phyloP scores from a whole-genome alignment of 2,797 vertebrate genomes.

The Coccyzus lansbergi region DNA sequence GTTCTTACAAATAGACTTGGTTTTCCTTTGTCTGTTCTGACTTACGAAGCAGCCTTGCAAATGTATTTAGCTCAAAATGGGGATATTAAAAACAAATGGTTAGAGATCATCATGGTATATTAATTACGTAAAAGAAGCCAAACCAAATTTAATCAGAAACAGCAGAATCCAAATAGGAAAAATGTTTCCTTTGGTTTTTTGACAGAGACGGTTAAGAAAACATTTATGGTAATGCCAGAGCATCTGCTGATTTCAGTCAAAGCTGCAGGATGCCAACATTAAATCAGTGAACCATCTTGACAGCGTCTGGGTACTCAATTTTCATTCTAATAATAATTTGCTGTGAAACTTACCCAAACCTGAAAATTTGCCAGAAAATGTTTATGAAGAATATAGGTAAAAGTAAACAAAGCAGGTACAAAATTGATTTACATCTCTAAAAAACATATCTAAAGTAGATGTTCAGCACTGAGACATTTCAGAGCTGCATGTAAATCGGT shows the following conservation, averaged over 20 bases:
- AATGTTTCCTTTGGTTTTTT: conserved; percentile 26
- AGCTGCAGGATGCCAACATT: conserved; percentile 75
- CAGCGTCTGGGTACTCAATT: conserved; percentile 73
- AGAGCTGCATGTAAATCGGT: conserved; percentile 14
- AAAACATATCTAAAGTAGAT: conserved; percentile 25
- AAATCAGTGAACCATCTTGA: conserved; percentile 81
- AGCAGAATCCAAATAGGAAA: conserved; percentile 64
- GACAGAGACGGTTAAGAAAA: conserved; percentile 76
- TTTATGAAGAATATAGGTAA: conserved; percentile 55
- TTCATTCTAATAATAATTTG: conserved; percentile 73
- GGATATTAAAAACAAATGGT: conserved; percentile 74
- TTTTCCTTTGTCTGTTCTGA: conserved; percentile 63
- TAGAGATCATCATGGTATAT: conserved; percentile 75
- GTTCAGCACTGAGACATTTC: neutral
- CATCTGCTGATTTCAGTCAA: conserved; percentile 81
- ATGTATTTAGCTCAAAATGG: conserved; percentile 66
- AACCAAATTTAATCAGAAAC: conserved; percentile 75
- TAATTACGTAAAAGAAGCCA: conserved; percentile 78
- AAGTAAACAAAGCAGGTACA: conserved; percentile 37
- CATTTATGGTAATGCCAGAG: conserved; percentile 80
- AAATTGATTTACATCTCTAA: conserved; percentile 37
- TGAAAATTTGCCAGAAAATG: conserved; percentile 70
- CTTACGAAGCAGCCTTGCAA: conserved; percentile 36
- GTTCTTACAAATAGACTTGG: neutral
- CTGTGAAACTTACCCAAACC: conserved; percentile 72